Evolutionary conservation across 2,797 vertebrate genomes (phyloP).

Genomic region (Glyptemys insculpta): DNA sequence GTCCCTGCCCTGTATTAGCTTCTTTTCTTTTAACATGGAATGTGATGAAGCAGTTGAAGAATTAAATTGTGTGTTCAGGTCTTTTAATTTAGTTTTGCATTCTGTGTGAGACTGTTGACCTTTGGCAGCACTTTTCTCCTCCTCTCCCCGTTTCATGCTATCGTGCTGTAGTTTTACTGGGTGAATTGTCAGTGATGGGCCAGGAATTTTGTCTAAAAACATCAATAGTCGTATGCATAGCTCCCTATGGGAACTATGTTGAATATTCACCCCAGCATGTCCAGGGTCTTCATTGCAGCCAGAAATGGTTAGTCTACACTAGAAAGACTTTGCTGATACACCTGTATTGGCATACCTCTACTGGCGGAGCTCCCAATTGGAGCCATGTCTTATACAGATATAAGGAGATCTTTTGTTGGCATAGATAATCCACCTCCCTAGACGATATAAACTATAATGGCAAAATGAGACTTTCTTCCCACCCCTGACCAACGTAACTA

Average conservation of each 20-base stretch:
- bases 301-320: background rate
- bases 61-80: background rate
- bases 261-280: background rate
- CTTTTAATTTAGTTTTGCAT: conserved; percentile 54
- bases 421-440: background rate
- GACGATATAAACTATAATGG: background rate
- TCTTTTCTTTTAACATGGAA: conserved; percentile 42
- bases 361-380: background rate
- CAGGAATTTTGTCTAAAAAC: background rate
- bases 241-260: background rate
- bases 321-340: background rate
- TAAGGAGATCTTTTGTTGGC: background rate
- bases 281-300: conserved; percentile 9
- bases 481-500: background rate
- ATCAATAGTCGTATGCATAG: background rate
- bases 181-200: background rate
- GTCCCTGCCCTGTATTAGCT: conserved; percentile 39
- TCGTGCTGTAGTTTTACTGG: conserved; percentile 18
- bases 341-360: background rate
- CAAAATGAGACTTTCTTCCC: background rate
- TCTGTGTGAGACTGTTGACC: conserved; percentile 11
- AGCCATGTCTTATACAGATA: background rate
- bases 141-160: background rate
- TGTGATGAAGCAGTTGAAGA: background rate
- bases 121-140: background rate